These are phyloP conservation scores for Myotis findleyi DNA, from an alignment of 2,797 vertebrate genomes.

Conservation along the genomic window DNA sequence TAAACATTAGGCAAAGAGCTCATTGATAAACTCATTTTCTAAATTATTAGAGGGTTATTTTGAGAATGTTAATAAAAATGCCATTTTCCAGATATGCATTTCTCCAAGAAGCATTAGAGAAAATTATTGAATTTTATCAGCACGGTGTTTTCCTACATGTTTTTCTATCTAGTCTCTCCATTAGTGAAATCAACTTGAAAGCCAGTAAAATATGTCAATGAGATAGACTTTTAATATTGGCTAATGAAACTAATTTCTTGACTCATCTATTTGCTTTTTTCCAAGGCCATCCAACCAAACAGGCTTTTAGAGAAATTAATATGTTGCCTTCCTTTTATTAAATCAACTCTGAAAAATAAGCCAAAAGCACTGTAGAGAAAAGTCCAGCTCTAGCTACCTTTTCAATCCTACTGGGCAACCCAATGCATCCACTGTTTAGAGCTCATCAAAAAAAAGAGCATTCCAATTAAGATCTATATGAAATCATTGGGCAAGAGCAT, in stretches of 20 bases:
- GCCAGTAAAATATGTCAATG: slow-evolving; percentile 77
- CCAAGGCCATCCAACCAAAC: slow-evolving; percentile 78
- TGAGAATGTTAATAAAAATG: slow-evolving; percentile 78
- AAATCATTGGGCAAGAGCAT: slow-evolving; percentile 42
- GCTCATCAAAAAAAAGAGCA: slow-evolving; percentile 54
- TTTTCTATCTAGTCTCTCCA: slow-evolving; percentile 63
- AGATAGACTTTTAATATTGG: slow-evolving; percentile 75
- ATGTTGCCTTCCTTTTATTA: slow-evolving; percentile 77
- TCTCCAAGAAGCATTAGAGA: slow-evolving; percentile 71
- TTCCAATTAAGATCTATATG: slow-evolving; percentile 56
- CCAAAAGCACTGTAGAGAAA: slow-evolving; percentile 61
- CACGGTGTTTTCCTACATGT: slow-evolving; percentile 48
- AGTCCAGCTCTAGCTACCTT: slow-evolving; percentile 41
- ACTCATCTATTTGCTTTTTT: slow-evolving; percentile 81
- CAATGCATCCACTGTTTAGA: slow-evolving; percentile 36
- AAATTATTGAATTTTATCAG: slow-evolving; percentile 76
- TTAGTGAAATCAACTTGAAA: slow-evolving; percentile 82
- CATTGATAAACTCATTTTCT: slow-evolving; percentile 75
- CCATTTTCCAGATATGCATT: slow-evolving; percentile 76
- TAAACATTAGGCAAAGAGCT: slow-evolving; percentile 80
- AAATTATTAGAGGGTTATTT: slow-evolving; percentile 73
- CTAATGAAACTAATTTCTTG: slow-evolving; percentile 83
- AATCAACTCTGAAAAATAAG: slow-evolving; percentile 74
- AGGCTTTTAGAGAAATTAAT: slow-evolving; percentile 75
- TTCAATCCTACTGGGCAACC: slow-evolving; percentile 70